These are phyloP conservation scores for Malurus cyaneus DNA, from an alignment of 2,113 vertebrate species.

Conservation along the genomic window DNA sequence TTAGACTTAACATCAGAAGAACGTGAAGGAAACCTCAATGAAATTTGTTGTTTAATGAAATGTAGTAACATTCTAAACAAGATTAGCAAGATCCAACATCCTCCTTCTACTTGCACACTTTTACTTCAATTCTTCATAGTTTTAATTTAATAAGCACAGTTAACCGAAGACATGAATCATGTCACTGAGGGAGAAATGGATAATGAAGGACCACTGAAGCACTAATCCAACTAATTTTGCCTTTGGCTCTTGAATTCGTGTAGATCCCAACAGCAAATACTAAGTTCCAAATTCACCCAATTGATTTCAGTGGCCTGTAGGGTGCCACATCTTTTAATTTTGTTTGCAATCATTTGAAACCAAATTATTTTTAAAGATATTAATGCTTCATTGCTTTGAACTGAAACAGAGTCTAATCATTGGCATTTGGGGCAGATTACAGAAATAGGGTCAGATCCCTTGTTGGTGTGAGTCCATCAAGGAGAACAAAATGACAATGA, in stretches of 20 bases:
- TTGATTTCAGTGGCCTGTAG: not conserved
- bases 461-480: not conserved
- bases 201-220: slow-evolving; percentile 59
- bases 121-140: not conserved
- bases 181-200: slow-evolving; percentile 18
- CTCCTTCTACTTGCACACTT: not conserved
- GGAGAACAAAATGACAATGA: not conserved
- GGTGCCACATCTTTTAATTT: not conserved
- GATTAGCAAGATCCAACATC: not conserved
- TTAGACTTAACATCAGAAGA: not conserved
- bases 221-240: slow-evolving; percentile 45
- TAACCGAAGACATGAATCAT: slow-evolving; percentile 7
- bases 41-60: not conserved
- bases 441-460: slow-evolving; percentile 34
- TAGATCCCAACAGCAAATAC: slow-evolving; percentile 31
- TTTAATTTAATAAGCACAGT: slow-evolving; percentile 34
- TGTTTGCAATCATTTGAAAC: slow-evolving; percentile 9
- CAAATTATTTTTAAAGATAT: not conserved
- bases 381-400: slow-evolving; percentile 43
- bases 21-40: not conserved
- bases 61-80: not conserved
- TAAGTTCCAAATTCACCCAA: not conserved
- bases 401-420: not conserved
- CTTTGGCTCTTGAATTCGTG: slow-evolving; percentile 39
- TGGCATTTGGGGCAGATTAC: not conserved